These are phyloP conservation scores for Euthynnus affinis DNA, from an alignment of 2,797 vertebrate genomes.

Conservation along the genomic window DNA sequence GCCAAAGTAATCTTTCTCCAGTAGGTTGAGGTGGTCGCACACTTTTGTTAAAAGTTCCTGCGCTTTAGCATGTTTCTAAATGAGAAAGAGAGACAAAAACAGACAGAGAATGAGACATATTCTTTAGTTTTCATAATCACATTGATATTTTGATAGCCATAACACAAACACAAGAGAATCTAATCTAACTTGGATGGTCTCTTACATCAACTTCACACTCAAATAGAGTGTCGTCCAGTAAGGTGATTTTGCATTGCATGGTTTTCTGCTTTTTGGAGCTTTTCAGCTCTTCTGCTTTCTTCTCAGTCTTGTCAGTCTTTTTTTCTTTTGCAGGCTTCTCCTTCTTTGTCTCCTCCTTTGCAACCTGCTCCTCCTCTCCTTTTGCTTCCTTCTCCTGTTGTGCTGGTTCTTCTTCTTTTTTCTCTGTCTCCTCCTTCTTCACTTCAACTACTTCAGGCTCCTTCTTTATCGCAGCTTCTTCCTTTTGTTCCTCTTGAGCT, in stretches of 20 bases:
- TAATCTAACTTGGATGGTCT: not conserved
- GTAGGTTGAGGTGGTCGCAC: constrained; percentile 94
- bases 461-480: constrained; percentile 49
- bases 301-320: constrained; percentile 62
- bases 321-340: constrained; percentile 73
- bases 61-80: constrained; percentile 95
- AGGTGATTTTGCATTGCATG: constrained; percentile 93
- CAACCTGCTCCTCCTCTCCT: constrained; percentile 72
- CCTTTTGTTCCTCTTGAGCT: constrained; percentile 86
- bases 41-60: constrained; percentile 94
- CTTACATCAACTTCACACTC: constrained; percentile 95
- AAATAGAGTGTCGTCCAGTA: constrained; percentile 93
- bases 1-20: constrained; percentile 98
- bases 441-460: constrained; percentile 56
- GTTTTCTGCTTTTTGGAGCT: constrained; percentile 87
- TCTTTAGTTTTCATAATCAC: constrained; percentile 9
- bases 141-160: not conserved
- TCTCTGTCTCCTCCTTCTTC: constrained; percentile 41
- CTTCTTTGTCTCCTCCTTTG: constrained; percentile 77
- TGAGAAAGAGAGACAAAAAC: constrained; percentile 13
- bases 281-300: constrained; percentile 84
- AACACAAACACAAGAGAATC: not conserved
- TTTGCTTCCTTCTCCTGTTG: constrained; percentile 78
- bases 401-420: constrained; percentile 66
- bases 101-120: not conserved